Conservation (phyloP, 2,888 invertebrate genomes). For the Platycnemis pennipes region DNA sequence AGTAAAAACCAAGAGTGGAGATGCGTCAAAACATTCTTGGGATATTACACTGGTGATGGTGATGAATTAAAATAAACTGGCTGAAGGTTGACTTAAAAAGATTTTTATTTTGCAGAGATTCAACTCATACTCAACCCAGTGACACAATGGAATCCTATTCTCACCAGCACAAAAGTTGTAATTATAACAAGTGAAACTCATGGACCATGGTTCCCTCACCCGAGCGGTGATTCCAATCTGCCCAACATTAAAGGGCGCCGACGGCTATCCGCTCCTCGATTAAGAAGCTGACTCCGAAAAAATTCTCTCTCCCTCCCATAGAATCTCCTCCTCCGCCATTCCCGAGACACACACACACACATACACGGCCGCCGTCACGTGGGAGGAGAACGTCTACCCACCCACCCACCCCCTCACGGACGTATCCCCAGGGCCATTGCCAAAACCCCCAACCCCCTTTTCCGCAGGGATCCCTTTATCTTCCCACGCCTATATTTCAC, state of each 20-base stretch:
- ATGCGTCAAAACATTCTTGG: too few relatives aligned
- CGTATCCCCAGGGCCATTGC: not conserved
- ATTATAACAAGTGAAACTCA: too few relatives aligned
- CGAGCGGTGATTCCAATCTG: not conserved
- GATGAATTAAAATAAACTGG: too few relatives aligned
- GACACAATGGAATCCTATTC: too few relatives aligned
- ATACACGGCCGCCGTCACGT: not conserved
- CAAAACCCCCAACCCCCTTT: not conserved
- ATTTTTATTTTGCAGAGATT: too few relatives aligned
- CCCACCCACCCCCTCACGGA: not conserved
- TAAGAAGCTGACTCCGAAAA: not conserved
- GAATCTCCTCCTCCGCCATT: not conserved
- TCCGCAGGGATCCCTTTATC: not conserved
- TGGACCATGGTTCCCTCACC: not conserved
- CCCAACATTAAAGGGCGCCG: not conserved
- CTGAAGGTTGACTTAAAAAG: too few relatives aligned
- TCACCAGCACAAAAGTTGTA: too few relatives aligned
- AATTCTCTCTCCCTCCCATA: not conserved
- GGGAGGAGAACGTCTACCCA: not conserved
- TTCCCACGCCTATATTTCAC: slow-evolving; percentile 26
- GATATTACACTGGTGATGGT: too few relatives aligned
- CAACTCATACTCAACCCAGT: too few relatives aligned
- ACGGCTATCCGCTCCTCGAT: not conserved
- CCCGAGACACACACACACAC: too few relatives aligned
- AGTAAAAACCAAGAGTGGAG: too few relatives aligned